Evolutionary conservation across 2,888 invertebrate species (phyloP).

Genomic region (Coleophora deauratella): DNA sequence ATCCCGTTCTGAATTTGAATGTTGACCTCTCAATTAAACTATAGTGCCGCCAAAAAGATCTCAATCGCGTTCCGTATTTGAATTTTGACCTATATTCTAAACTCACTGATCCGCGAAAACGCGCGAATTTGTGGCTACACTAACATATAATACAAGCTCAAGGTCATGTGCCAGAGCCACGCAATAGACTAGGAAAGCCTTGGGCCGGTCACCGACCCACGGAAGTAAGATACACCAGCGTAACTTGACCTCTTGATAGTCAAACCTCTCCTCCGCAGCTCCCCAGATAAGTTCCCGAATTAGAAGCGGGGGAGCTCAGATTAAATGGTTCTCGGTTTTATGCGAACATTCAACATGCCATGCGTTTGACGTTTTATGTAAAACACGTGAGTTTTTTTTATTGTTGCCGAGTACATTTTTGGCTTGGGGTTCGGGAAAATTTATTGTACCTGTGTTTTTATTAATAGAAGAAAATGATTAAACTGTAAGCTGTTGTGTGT

Average conservation of each 20-base stretch:
- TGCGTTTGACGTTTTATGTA: constrained; percentile 49
- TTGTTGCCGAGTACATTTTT: constrained; percentile 10
- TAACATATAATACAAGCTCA: constrained; percentile 41
- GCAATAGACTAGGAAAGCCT: constrained; percentile 60
- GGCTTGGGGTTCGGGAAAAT: not conserved
- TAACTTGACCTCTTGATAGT: constrained; percentile 35
- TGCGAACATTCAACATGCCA: constrained; percentile 54
- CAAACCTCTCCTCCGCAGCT: constrained; percentile 16
- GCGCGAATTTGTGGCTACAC: constrained; percentile 1
- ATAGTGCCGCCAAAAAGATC: too few relatives aligned
- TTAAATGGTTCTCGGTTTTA: constrained; percentile 39
- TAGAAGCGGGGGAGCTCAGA: constrained; percentile 19
- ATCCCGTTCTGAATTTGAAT: too few relatives aligned
- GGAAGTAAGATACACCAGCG: constrained; percentile 49
- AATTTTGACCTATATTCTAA: not conserved
- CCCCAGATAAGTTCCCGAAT: not conserved
- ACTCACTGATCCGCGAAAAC: constrained; percentile 20
- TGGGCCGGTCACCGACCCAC: constrained; percentile 58
- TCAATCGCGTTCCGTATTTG: too few relatives aligned
- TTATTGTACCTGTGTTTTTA: too few relatives aligned
- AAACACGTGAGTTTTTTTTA: constrained; percentile 34
- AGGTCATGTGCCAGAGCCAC: constrained; percentile 41
- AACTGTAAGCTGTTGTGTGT: too few relatives aligned
- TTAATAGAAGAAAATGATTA: too few relatives aligned
- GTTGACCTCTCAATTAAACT: too few relatives aligned